Evolutionary conservation across 2,888 invertebrate species (phyloP), one percentile per base, ranked within the genome.

Genomic region (Calameuta pallipes): DNA sequence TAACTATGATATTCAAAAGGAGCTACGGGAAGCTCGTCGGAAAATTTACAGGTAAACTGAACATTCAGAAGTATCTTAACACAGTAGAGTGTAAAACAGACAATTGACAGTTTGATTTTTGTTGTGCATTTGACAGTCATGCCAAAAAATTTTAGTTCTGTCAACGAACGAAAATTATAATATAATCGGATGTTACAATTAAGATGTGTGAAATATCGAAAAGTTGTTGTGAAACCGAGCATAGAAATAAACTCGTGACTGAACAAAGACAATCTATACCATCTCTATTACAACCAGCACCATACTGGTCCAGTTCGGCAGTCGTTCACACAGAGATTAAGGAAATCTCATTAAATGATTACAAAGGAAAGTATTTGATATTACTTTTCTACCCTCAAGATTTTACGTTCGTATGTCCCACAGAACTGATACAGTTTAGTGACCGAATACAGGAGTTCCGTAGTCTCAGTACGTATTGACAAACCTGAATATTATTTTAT

Each of bases 401-500:
- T 69, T 88, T 88, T 33, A 85, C 85, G 0, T 85, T 87, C 56
- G 70, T 82, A 9, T 88, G 87, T 31, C 88, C 88, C 2, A 83
- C 82, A n/a, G 89, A 88, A 77, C 80, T 88, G 13, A 85, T 89
- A 75, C 85, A 87, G 71, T 88, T 87, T 76, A 89, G 83, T 73
- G 87, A 88, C 34, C 85, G 89, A 12, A 37, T 87, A 35, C 81
- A 83, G 11, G 86, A 88, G 77, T 89, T 88, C 41, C 75, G 56
- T 23, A 80, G 78, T 56, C 70, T 83, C 31, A 83, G 88, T 88
- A 85, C 23, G 23, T 4, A 56, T 56, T 56, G 56, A 23, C 2
- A 56, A 56, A 9, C n/a, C 68, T n/a, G 37, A 68, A 68, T 68
- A 74, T 35, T n/a, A 35, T 13, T 33, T 36, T 34, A 71, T 23